phyloP scores from a whole-genome alignment of 2,888 invertebrate genomes.

The Patella caerulea region DNA sequence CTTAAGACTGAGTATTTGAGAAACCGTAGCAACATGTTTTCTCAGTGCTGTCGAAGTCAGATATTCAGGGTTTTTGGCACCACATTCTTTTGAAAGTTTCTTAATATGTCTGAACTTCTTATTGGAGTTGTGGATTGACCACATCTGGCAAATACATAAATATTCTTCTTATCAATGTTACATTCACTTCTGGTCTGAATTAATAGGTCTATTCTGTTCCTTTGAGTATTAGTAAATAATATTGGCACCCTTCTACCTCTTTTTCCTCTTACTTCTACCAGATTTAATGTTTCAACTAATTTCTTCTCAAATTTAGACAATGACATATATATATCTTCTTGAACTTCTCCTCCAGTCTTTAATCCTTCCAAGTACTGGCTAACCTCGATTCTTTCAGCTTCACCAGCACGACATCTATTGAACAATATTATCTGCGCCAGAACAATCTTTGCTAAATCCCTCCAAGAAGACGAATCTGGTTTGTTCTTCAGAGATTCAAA shows the following conservation, averaged over 20 bases:
- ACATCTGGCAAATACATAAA: background rate
- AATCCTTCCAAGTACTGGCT: background rate
- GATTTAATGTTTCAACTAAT: constrained; percentile 3
- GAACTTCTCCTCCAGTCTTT: constrained; percentile 4
- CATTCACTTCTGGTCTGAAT: background rate
- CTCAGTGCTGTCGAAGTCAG: background rate
- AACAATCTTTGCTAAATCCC: background rate
- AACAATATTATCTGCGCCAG: background rate
- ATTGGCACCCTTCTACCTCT: background rate
- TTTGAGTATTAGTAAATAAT: background rate
- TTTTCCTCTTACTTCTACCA: background rate
- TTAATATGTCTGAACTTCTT: background rate
- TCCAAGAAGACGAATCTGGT: background rate
- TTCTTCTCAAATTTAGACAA: background rate
- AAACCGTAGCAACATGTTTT: background rate
- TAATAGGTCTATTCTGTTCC: background rate
- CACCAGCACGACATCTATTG: background rate
- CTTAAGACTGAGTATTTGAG: background rate
- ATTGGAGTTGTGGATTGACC: background rate
- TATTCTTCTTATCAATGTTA: constrained; percentile 2
- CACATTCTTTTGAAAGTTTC: background rate
- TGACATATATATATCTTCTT: constrained; percentile 10
- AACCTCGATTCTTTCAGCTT: background rate
- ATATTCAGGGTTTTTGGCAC: constrained; percentile 3
- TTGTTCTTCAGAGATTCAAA: constrained; percentile 6